A percentile compares a stretch with the other conserved stretches of the same genome.
Evolutionary conservation across 2,888 invertebrate genomes (phyloP).

Genomic region (Leucophora obtusa): DNA sequence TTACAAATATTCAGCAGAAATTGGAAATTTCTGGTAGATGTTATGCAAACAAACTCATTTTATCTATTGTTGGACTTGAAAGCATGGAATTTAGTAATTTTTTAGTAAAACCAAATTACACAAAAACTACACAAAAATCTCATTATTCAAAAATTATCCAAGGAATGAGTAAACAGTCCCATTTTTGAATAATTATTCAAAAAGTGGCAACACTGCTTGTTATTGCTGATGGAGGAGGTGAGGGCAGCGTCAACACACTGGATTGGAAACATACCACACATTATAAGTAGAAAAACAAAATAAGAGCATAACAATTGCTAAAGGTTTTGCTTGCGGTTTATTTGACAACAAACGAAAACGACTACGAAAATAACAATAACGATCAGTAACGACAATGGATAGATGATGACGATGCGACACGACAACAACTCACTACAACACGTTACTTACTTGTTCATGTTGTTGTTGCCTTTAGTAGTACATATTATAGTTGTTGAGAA

Average conservation of each 20-base stretch:
- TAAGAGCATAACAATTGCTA: slow-evolving; percentile 50
- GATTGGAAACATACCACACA: slow-evolving; percentile 19
- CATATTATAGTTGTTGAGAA: slow-evolving; percentile 24
- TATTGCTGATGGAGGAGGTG: neutral
- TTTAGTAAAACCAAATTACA: too few relatives aligned
- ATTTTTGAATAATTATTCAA: too few relatives aligned
- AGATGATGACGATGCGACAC: slow-evolving; percentile 49
- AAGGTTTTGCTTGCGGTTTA: slow-evolving; percentile 52
- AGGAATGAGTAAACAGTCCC: too few relatives aligned
- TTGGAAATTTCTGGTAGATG: too few relatives aligned
- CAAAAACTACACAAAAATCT: too few relatives aligned
- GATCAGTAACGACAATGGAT: slow-evolving; percentile 38
- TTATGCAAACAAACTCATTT: too few relatives aligned
- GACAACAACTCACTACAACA: slow-evolving; percentile 31
- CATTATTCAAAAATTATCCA: too few relatives aligned
- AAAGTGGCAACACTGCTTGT: too few relatives aligned
- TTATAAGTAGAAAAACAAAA: slow-evolving; percentile 40
- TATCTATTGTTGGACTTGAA: too few relatives aligned
- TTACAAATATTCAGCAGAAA: too few relatives aligned
- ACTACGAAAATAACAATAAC: slow-evolving; percentile 17
- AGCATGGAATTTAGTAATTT: too few relatives aligned
- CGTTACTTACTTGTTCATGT: neutral
- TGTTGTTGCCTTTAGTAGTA: slow-evolving; percentile 11
- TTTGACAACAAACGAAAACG: slow-evolving; percentile 30
- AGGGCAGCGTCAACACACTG: neutral